Percentiles rank a stretch among this genome's conserved stretches.
Conservation (phyloP, 1,140 invertebrate genomes). For the Trachymyrmex septentrionalis region DNA sequence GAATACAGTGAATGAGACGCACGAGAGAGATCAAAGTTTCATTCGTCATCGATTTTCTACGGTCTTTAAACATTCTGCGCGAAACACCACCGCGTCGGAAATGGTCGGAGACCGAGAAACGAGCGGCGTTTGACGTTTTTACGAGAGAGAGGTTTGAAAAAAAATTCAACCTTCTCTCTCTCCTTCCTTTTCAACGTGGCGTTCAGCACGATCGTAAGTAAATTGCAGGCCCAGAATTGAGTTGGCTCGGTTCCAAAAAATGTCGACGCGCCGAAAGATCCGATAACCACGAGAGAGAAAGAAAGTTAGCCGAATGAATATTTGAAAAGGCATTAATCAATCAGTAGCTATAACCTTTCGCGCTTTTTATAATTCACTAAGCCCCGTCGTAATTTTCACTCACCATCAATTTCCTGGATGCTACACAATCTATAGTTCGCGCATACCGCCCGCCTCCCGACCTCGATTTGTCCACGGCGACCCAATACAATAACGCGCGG, state of each 20-base stretch:
- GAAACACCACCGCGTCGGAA: not conserved
- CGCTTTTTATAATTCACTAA: conserved; percentile 26
- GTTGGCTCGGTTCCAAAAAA: conserved; percentile 26
- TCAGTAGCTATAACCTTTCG: not conserved
- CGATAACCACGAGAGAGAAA: conserved; percentile 7
- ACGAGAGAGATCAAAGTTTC: conserved; percentile 55
- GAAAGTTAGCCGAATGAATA: not conserved
- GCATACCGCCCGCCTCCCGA: not conserved
- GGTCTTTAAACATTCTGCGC: not conserved
- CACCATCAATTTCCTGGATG: conserved; percentile 27
- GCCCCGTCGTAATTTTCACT: conserved; percentile 36
- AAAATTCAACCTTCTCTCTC: not conserved
- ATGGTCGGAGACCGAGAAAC: not conserved
- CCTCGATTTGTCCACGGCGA: conserved; percentile 50
- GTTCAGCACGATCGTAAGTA: not conserved
- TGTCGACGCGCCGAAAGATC: not conserved
- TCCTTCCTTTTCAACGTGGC: not conserved
- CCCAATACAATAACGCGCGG: conserved; percentile 41
- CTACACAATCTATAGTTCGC: not conserved
- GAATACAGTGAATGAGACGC: conserved; percentile 11
- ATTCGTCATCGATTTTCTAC: conserved; percentile 44
- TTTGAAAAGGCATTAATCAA: conserved; percentile 2
- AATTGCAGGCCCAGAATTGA: not conserved
- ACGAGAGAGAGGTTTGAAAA: conserved; percentile 7
- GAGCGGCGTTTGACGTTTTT: not conserved